Percentiles rank a stretch among this genome's conserved stretches.
These are phyloP conservation scores for Gymnothorax reevesii DNA, from an alignment of 2,797 vertebrate genomes.

Conservation along the genomic window DNA sequence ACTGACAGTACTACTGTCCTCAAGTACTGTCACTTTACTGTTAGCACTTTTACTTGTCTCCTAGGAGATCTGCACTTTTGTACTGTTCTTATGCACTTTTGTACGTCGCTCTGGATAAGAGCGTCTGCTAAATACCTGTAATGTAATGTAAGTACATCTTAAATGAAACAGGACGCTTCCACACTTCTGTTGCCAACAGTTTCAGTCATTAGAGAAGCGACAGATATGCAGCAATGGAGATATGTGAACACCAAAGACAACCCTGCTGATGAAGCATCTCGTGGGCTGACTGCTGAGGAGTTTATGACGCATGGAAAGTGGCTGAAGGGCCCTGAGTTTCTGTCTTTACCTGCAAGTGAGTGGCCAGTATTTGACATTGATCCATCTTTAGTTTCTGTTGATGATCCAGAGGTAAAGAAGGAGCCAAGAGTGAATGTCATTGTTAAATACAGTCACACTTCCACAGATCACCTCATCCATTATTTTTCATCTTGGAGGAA, in stretches of 20 bases:
- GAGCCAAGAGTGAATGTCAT: neutral
- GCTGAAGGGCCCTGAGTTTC: constrained; percentile 27
- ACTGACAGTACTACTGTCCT: constrained; percentile 5
- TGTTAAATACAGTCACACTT: neutral
- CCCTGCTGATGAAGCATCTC: neutral
- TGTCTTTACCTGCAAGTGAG: constrained; percentile 9
- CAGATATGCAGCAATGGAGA: constrained; percentile 21
- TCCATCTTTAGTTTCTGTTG: neutral
- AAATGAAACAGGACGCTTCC: constrained; percentile 8
- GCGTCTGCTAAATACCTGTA: too few relatives aligned
- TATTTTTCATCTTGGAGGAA: constrained; percentile 20
- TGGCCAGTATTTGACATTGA: neutral
- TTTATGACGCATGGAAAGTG: constrained; percentile 20
- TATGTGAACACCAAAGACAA: neutral
- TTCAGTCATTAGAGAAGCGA: neutral
- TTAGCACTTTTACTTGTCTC: too few relatives aligned
- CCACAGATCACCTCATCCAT: neutral
- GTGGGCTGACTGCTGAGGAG: neutral
- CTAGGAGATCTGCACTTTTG: too few relatives aligned
- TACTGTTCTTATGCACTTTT: too few relatives aligned
- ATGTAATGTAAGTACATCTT: too few relatives aligned
- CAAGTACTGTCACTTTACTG: too few relatives aligned
- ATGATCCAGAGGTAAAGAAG: constrained; percentile 31
- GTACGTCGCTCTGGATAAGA: too few relatives aligned
- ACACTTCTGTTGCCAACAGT: constrained; percentile 24